Evolutionary conservation across 1,140 invertebrate species (phyloP).

Genomic region (Dendroctonus ponderosae): DNA sequence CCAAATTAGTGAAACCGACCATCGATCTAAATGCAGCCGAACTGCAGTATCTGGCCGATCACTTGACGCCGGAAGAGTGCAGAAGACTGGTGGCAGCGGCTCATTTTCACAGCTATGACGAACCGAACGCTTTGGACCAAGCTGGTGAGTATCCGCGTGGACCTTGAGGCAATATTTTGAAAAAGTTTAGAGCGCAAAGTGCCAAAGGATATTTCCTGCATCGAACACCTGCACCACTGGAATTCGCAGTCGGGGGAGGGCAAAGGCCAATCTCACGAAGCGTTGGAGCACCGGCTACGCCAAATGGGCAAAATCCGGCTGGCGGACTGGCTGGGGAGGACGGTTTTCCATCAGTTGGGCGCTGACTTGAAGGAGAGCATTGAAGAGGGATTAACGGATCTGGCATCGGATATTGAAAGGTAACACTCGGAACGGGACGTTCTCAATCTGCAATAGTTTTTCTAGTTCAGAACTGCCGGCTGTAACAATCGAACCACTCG

Average conservation of each 20-base stretch:
- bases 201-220: constrained; percentile 54
- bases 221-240: constrained; percentile 59
- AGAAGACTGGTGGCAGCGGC: constrained; percentile 57
- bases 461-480: constrained; percentile 8
- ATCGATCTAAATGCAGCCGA: constrained; percentile 59
- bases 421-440: background rate
- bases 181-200: constrained; percentile 50
- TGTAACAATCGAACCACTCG: constrained; percentile 32
- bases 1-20: constrained; percentile 36
- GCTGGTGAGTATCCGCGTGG: constrained; percentile 48
- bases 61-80: constrained; percentile 57
- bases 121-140: constrained; percentile 51
- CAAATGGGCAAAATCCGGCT: constrained; percentile 58
- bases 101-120: constrained; percentile 55
- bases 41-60: constrained; percentile 57
- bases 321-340: constrained; percentile 61
- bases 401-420: constrained; percentile 2
- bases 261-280: constrained; percentile 56
- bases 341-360: constrained; percentile 58
- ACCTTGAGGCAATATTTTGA: background rate
- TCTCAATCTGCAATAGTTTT: background rate
- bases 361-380: constrained; percentile 56
- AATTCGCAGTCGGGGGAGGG: constrained; percentile 55
- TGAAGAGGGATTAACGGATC: constrained; percentile 33
- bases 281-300: constrained; percentile 54